Conservation (phyloP, 2,797 vertebrate genomes). For the Sebastes baramenuke region DNA sequence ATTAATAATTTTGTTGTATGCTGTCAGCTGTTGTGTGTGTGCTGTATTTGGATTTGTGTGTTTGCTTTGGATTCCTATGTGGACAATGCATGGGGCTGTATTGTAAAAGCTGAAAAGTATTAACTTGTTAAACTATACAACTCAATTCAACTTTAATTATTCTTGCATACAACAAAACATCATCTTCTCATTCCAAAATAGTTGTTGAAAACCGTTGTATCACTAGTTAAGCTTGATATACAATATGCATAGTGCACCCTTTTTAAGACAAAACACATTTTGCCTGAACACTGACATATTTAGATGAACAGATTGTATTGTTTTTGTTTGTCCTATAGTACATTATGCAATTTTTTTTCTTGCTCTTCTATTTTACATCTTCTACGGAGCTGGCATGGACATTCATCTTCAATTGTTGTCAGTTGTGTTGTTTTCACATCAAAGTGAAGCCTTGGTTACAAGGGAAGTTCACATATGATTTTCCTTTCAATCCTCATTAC, state of each 20-base stretch:
- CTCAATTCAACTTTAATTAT: not conserved
- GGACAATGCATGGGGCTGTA: not conserved
- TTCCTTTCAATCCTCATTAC: constrained; percentile 44
- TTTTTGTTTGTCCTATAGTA: not conserved
- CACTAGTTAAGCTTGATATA: not conserved
- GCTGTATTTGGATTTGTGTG: not conserved
- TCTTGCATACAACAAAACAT: not conserved
- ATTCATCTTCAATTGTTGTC: constrained; percentile 6
- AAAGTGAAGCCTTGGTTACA: constrained; percentile 30
- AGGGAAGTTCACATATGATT: constrained; percentile 34
- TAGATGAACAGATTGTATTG: not conserved
- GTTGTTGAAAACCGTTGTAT: not conserved
- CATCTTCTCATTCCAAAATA: not conserved
- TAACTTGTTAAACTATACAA: not conserved
- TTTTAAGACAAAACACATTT: not conserved
- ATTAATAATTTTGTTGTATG: not conserved
- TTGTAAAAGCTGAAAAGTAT: not conserved
- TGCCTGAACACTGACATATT: not conserved
- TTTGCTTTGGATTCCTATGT: not conserved
- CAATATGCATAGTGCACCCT: not conserved
- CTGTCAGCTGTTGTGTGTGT: not conserved
- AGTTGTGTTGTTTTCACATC: constrained; percentile 27
- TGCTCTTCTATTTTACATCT: not conserved
- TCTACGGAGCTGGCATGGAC: not conserved
- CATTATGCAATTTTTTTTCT: not conserved